Percentiles rank a stretch among this genome's conserved stretches.
These are phyloP conservation scores for Sycophaga agraensis DNA, from an alignment of 1,140 invertebrate species.

Conservation along the genomic window DNA sequence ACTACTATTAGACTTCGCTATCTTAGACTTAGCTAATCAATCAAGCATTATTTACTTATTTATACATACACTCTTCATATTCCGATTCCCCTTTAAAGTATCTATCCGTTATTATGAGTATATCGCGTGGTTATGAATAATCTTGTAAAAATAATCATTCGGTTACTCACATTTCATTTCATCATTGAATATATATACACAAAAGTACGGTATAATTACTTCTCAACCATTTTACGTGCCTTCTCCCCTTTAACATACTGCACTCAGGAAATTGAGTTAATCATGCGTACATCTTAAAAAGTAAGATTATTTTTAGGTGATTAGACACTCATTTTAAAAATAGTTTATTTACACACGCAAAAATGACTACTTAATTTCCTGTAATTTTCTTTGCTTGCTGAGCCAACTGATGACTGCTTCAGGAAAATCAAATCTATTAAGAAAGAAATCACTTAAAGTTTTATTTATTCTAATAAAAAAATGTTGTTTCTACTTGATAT, in stretches of 20 bases:
- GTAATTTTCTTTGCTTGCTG: constrained; percentile 15
- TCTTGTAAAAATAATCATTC: neutral
- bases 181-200: constrained; percentile 5
- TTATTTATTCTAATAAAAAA: no score
- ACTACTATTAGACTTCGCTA: constrained; percentile 21
- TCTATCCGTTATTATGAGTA: neutral
- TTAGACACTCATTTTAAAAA: neutral
- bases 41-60: constrained; percentile 37
- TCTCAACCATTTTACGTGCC: constrained; percentile 4
- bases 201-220: constrained; percentile 31
- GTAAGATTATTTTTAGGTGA: neutral
- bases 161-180: constrained; percentile 19
- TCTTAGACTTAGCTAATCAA: constrained; percentile 42
- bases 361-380: constrained; percentile 29
- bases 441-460: no score
- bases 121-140: neutral
- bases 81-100: neutral
- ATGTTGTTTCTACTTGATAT: no score
- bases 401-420: constrained; percentile 14
- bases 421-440: no score
- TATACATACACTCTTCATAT: constrained; percentile 18
- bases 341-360: neutral
- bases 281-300: neutral
- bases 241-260: constrained; percentile 1
- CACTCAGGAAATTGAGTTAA: constrained; percentile 26